Evolutionary conservation across 35 echinoderm and acorn worm species (phyloP).

Genomic region (Apostichopus parvimensis): DNA sequence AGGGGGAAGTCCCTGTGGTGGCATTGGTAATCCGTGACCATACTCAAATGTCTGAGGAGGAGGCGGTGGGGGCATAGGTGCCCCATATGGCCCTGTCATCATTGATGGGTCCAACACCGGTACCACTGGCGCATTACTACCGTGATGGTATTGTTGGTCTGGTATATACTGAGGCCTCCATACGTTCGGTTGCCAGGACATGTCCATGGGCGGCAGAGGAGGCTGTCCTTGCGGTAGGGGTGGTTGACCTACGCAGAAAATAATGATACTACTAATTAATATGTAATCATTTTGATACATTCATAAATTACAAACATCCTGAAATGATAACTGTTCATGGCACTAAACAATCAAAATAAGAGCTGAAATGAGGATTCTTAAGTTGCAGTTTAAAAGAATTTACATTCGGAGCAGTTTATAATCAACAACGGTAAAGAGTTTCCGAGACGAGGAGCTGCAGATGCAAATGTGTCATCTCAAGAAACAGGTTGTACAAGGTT

Average conservation of each 20-base stretch:
- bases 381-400: too few relatives aligned
- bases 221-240: constrained; percentile 2
- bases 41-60: constrained; percentile 60
- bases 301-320: too few relatives aligned
- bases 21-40: constrained; percentile 37
- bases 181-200: constrained; percentile 21
- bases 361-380: too few relatives aligned
- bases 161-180: constrained; percentile 41
- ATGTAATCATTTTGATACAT: too few relatives aligned
- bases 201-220: constrained; percentile 44
- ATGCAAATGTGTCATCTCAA: too few relatives aligned
- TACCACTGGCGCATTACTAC: constrained; percentile 20
- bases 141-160: constrained; percentile 37
- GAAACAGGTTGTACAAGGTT: too few relatives aligned
- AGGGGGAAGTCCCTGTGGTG: constrained; percentile 47
- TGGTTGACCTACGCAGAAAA: background rate
- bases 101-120: constrained; percentile 26
- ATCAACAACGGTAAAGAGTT: too few relatives aligned
- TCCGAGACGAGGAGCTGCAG: too few relatives aligned
- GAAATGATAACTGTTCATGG: too few relatives aligned
- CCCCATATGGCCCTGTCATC: constrained; percentile 51
- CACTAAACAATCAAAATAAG: too few relatives aligned
- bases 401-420: too few relatives aligned
- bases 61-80: constrained; percentile 41
- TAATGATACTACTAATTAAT: background rate